Percentiles rank a stretch among this genome's conserved stretches.
Conservation (phyloP, 2,888 invertebrate species). For the Thereva nobilitata region DNA sequence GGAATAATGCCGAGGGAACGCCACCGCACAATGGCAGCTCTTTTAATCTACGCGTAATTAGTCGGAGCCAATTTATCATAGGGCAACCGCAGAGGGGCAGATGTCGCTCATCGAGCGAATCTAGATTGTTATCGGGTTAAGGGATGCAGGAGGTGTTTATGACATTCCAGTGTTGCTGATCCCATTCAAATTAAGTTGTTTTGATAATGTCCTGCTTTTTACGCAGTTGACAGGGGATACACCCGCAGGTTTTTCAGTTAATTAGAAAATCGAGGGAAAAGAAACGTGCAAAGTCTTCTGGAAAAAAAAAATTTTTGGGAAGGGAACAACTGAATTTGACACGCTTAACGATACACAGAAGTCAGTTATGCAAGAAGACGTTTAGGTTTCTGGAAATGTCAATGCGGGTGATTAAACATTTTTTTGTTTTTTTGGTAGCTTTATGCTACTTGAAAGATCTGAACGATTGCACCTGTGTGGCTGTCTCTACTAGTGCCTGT, state of each 20-base stretch:
- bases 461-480: no score
- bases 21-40: slow-evolving; percentile 16
- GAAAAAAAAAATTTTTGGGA: no score
- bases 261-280: slow-evolving; percentile 16
- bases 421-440: no score
- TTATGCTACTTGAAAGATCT: no score
- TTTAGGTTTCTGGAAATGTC: no score
- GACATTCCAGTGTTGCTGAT: slow-evolving; percentile 63
- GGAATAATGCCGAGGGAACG: neutral
- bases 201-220: slow-evolving; percentile 53
- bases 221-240: slow-evolving; percentile 14
- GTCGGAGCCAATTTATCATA: slow-evolving; percentile 39
- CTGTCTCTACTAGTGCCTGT: no score
- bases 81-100: slow-evolving; percentile 7
- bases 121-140: slow-evolving; percentile 2
- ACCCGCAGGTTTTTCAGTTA: slow-evolving; percentile 1
- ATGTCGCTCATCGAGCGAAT: slow-evolving; percentile 31
- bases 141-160: slow-evolving; percentile 53
- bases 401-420: no score
- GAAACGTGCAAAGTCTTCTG: no score
- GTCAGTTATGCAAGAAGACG: no score
- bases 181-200: slow-evolving; percentile 68
- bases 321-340: no score
- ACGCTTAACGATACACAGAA: no score
- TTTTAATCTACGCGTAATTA: slow-evolving; percentile 42